phyloP scores from a whole-genome alignment of 2,797 vertebrate species.

The Rousettus madagascariensis region DNA sequence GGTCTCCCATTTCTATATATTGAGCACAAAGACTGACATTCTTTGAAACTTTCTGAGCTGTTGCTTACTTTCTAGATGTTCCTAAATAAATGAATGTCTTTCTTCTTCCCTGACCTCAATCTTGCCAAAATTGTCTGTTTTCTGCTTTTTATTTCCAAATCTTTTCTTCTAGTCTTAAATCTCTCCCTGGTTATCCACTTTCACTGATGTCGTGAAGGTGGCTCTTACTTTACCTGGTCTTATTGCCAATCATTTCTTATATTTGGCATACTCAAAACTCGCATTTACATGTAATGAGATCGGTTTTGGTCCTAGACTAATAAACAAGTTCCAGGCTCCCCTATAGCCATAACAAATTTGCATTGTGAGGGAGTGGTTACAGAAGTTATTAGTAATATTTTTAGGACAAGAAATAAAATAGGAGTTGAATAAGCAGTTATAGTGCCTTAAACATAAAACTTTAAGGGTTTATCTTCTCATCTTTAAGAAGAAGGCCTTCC shows the following conservation, averaged over 20 bases:
- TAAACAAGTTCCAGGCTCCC: neutral
- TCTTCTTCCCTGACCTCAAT: neutral
- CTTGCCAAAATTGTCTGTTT: neutral
- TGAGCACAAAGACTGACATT: neutral
- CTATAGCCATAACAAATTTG: neutral
- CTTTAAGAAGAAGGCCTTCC: neutral
- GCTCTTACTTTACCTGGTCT: neutral
- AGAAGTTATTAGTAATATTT: neutral
- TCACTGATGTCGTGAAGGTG: neutral
- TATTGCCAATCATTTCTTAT: neutral
- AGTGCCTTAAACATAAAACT: neutral
- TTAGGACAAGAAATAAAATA: neutral
- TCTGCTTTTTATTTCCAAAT: neutral
- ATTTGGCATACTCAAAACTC: neutral
- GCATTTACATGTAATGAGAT: neutral
- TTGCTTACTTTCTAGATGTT: constrained; percentile 29
- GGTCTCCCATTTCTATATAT: neutral
- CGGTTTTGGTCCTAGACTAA: neutral
- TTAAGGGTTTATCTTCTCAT: neutral
- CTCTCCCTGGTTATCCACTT: neutral
- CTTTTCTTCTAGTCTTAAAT: neutral
- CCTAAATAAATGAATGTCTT: neutral
- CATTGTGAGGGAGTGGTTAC: neutral
- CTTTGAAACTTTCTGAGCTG: neutral
- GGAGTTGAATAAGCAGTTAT: neutral